These are phyloP conservation scores for Hemithea aestivaria DNA, from an alignment of 2,888 invertebrate genomes.

Conservation along the genomic window DNA sequence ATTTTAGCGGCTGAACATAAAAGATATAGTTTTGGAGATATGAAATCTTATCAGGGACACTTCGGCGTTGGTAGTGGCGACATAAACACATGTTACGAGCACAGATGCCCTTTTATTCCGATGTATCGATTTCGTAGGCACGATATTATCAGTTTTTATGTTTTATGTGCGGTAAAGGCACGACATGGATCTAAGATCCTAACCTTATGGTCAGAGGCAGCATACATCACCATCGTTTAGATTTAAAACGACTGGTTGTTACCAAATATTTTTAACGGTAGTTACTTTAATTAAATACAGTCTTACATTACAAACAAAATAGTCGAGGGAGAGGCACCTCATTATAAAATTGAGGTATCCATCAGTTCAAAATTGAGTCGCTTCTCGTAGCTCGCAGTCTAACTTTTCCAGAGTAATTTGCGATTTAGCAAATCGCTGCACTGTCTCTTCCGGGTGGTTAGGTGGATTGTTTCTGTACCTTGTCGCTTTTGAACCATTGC, in stretches of 20 bases:
- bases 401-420: constrained; percentile 1
- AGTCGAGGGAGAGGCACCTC: no score
- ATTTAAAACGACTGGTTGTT: no score
- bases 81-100: constrained; percentile 13
- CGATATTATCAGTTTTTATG: constrained; percentile 1
- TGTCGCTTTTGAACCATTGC: constrained; percentile 44
- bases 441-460: constrained; percentile 33
- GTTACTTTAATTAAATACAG: no score
- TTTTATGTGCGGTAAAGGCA: no score
- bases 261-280: no score
- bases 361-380: not conserved
- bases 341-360: no score
- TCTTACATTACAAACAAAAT: no score
- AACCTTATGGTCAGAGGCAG: no score
- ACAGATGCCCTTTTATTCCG: not conserved
- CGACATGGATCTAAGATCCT: no score
- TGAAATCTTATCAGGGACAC: constrained; percentile 9
- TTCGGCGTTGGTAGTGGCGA: constrained; percentile 4
- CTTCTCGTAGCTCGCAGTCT: constrained; percentile 1
- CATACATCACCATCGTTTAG: no score
- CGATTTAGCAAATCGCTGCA: constrained; percentile 10
- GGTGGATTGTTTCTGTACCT: constrained; percentile 39
- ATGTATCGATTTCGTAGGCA: not conserved
- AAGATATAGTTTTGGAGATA: constrained; percentile 5
- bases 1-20: not conserved